Conservation (phyloP, 2,113 vertebrate species). For the Falcunculus frontatus region DNA sequence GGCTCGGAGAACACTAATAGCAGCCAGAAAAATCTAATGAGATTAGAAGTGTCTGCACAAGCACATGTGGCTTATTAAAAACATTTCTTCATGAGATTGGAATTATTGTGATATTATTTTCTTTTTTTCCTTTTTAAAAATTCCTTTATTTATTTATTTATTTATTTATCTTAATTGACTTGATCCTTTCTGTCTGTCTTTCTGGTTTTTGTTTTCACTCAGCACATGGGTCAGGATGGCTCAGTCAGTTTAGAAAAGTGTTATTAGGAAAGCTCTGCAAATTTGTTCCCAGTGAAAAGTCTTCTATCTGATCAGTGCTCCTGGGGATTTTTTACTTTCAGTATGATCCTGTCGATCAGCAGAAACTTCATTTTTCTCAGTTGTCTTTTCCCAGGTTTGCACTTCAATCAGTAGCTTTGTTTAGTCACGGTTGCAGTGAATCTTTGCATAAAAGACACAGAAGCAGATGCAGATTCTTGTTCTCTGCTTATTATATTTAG, state of each 20-base stretch:
- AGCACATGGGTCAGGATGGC: not conserved
- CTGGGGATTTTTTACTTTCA: not conserved
- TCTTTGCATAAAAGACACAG: not conserved
- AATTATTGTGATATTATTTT: not conserved
- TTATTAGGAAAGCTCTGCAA: not conserved
- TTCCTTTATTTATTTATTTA: not conserved
- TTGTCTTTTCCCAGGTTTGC: not conserved
- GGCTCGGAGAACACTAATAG: not conserved
- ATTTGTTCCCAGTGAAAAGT: not conserved
- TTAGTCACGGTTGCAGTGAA: not conserved
- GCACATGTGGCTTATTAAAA: slow-evolving; percentile 9
- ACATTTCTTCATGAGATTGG: not conserved
- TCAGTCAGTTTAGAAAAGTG: not conserved
- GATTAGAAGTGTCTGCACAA: slow-evolving; percentile 24
- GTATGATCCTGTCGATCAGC: not conserved
- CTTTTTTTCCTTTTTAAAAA: not conserved
- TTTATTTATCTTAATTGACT: slow-evolving; percentile 31
- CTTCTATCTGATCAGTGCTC: not conserved
- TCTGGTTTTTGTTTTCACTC: not conserved
- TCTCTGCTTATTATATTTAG: not conserved
- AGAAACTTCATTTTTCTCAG: not conserved
- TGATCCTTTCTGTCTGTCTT: not conserved
- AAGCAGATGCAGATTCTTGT: not conserved
- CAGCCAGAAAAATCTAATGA: slow-evolving; percentile 36
- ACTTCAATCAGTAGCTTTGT: not conserved